These are phyloP conservation scores for Enteromius radiatus DNA, from an alignment of 2,797 vertebrate species.

Conservation along the genomic window DNA sequence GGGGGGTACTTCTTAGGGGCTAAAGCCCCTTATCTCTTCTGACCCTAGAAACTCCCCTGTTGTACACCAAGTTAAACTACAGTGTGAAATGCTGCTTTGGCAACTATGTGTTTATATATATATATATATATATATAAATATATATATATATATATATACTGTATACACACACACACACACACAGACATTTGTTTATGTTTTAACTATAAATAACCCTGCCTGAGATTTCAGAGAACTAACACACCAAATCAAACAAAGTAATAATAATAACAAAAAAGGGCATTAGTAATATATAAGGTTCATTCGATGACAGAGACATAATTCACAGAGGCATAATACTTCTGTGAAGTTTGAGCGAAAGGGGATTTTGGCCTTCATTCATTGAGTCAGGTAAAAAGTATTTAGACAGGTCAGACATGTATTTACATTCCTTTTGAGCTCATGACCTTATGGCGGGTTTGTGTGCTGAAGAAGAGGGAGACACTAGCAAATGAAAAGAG, in stretches of 20 bases:
- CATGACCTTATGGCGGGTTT: background rate
- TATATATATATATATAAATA: too few species aligned
- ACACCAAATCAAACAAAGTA: background rate
- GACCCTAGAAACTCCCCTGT: too few species aligned
- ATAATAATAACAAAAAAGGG: background rate
- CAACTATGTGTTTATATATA: too few species aligned
- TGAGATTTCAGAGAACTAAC: background rate
- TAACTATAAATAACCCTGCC: background rate
- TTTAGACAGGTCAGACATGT: background rate
- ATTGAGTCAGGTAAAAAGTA: background rate
- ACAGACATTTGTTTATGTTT: too few species aligned
- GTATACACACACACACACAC: too few species aligned
- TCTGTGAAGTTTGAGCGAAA: background rate
- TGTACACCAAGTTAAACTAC: background rate
- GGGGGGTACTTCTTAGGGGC: too few species aligned
- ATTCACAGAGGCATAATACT: background rate
- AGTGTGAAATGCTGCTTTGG: background rate
- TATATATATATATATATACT: too few species aligned
- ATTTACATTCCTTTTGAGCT: background rate
- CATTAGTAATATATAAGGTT: background rate
- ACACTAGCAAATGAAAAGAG: constrained; percentile 44
- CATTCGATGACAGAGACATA: background rate
- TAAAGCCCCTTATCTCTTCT: too few species aligned
- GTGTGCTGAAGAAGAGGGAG: constrained; percentile 9
- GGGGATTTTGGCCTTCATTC: background rate